Evolutionary conservation across 1,140 invertebrate genomes (phyloP).

Genomic region (Ptiloglossa arizonensis): DNA sequence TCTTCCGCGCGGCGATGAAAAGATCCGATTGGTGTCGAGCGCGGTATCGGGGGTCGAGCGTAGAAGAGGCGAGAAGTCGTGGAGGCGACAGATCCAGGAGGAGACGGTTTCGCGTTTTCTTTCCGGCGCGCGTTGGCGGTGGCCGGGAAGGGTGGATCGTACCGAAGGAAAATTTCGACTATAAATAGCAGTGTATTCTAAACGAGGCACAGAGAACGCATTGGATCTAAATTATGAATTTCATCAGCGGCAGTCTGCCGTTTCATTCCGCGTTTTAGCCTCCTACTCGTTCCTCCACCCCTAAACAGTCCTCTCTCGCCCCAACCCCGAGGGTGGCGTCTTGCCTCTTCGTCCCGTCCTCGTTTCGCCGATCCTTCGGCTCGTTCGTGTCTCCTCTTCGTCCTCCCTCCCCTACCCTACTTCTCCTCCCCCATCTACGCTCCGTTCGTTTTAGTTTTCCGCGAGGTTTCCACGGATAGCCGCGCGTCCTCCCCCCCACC

Average conservation of each 20-base stretch:
- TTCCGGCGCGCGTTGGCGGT: conserved; percentile 3
- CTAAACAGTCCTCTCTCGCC: conserved; percentile 33
- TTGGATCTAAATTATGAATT: conserved; percentile 83
- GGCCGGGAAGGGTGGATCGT: conserved; percentile 59
- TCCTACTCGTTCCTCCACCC: conserved; percentile 59
- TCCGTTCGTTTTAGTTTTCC: conserved; percentile 53
- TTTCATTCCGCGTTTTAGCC: conserved; percentile 81
- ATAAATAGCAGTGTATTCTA: conserved; percentile 83
- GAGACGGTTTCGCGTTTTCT: conserved; percentile 39
- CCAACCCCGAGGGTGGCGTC: conserved; percentile 10
- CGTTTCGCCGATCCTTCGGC: conserved; percentile 9
- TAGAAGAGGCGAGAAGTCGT: background rate
- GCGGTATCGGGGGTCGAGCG: too few species aligned
- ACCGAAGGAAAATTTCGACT: conserved; percentile 81
- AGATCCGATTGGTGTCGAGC: too few species aligned
- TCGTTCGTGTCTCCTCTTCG: conserved; percentile 49
- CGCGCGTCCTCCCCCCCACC: conserved; percentile 45
- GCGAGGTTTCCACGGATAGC: conserved; percentile 56
- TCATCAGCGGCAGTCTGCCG: conserved; percentile 82
- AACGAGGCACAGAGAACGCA: conserved; percentile 82
- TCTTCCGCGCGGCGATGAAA: too few species aligned
- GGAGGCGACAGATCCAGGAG: background rate
- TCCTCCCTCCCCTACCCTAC: too few species aligned
- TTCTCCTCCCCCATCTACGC: too few species aligned
- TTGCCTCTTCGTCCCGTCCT: conserved; percentile 26